These are phyloP conservation scores for Helicoverpa zea DNA, from an alignment of 1,140 invertebrate genomes.

Conservation along the genomic window DNA sequence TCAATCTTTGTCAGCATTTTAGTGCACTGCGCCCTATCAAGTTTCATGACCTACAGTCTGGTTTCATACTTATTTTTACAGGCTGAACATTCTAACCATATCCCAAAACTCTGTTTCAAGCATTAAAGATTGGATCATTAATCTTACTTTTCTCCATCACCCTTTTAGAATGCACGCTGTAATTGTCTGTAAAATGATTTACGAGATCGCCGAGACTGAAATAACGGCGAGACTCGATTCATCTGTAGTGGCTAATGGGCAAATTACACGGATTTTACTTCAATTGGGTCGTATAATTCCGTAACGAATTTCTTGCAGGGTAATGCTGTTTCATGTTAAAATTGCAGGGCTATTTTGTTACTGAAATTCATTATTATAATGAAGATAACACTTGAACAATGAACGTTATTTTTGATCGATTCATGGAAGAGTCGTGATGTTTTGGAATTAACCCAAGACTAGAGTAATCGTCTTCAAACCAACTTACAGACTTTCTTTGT, in stretches of 20 bases:
- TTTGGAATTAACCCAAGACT: no score
- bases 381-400: no score
- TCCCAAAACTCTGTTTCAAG: not conserved
- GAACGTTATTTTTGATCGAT: no score
- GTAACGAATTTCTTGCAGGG: conserved; percentile 15
- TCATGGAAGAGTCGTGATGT: no score
- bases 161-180: conserved; percentile 21
- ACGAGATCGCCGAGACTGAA: conserved; percentile 16
- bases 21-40: conserved; percentile 8
- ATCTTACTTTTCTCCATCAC: not conserved
- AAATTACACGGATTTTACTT: conserved; percentile 18
- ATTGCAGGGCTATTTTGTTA: not conserved
- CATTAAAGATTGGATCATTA: not conserved
- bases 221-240: conserved; percentile 1
- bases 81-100: not conserved
- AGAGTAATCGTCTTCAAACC: no score
- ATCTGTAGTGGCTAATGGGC: conserved; percentile 11
- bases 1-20: conserved; percentile 25
- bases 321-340: not conserved
- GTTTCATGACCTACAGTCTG: not conserved
- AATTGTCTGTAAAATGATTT: conserved; percentile 30
- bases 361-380: no score
- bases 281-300: not conserved
- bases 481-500: no score
- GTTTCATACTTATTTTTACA: no score